A percentile compares a stretch with the other conserved stretches of the same genome.
Conservation (phyloP, 2,888 invertebrate genomes). For the Seira sanloemensis region DNA sequence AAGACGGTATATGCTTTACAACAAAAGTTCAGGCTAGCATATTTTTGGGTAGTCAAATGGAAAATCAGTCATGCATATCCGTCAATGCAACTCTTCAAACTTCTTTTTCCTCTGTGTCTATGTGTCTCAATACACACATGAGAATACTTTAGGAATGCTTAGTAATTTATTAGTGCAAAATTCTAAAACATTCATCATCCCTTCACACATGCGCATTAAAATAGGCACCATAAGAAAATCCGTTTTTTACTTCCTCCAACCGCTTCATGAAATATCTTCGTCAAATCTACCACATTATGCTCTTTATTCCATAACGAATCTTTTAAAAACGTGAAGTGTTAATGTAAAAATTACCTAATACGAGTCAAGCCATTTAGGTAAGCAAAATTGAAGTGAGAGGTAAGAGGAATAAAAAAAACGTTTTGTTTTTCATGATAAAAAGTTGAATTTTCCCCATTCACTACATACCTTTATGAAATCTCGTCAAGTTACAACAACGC, state of each 20-base stretch:
- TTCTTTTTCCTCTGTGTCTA: not conserved
- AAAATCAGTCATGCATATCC: not conserved
- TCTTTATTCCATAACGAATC: not conserved
- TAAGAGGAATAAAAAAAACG: not conserved
- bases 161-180: not conserved
- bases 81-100: conserved; percentile 12
- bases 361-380: not conserved
- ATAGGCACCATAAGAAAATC: not conserved
- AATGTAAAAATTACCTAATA: not conserved
- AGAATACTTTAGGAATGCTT: not conserved
- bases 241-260: not conserved
- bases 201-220: not conserved
- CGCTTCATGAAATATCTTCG: not conserved
- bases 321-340: not conserved
- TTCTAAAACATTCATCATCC: not conserved
- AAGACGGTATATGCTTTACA: too few species aligned
- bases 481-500: not conserved
- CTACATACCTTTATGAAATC: not conserved
- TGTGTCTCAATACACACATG: not conserved
- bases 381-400: not conserved
- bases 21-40: too few species aligned
- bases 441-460: not conserved
- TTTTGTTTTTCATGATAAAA: not conserved
- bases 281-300: not conserved
- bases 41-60: not conserved